phyloP scores from a whole-genome alignment of 2,113 vertebrate genomes.

The Clarias gariepinus region DNA sequence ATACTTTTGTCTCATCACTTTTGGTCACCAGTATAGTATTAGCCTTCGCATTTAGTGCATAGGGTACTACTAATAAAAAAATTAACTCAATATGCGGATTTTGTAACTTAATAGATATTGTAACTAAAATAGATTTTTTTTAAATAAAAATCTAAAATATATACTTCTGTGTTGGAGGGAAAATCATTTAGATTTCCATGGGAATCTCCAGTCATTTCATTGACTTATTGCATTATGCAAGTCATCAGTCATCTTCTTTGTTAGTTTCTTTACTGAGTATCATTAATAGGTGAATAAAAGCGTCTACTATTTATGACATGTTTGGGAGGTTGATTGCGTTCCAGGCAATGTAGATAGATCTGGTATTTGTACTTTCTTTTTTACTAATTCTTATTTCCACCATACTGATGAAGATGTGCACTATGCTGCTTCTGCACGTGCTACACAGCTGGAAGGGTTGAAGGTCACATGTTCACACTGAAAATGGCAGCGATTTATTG shows the following conservation, averaged over 20 bases:
- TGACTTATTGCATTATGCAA: neutral
- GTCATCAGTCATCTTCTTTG: neutral
- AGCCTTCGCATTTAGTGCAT: too few relatives aligned
- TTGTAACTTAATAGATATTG: too few relatives aligned
- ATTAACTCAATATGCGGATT: too few relatives aligned
- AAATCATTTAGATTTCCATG: neutral
- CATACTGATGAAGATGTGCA: conserved; percentile 13
- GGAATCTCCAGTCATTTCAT: neutral
- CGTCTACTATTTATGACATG: neutral
- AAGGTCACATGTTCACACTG: conserved; percentile 27
- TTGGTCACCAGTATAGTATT: too few relatives aligned
- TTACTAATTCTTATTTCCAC: conserved; percentile 1
- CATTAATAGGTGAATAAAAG: neutral
- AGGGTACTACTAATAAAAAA: too few relatives aligned
- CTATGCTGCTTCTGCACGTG: neutral
- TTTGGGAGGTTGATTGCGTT: neutral
- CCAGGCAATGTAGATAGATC: neutral
- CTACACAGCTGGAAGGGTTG: conserved; percentile 45
- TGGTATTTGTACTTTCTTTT: neutral
- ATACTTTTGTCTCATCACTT: too few relatives aligned
- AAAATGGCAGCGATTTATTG: conserved; percentile 42
- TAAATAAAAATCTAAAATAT: too few relatives aligned
- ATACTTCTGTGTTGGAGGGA: neutral
- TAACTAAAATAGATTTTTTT: too few relatives aligned
- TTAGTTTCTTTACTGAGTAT: too few relatives aligned